These are phyloP conservation scores for Laticauda laticaudata DNA, from an alignment of 2,113 vertebrate species.

Conservation along the genomic window DNA sequence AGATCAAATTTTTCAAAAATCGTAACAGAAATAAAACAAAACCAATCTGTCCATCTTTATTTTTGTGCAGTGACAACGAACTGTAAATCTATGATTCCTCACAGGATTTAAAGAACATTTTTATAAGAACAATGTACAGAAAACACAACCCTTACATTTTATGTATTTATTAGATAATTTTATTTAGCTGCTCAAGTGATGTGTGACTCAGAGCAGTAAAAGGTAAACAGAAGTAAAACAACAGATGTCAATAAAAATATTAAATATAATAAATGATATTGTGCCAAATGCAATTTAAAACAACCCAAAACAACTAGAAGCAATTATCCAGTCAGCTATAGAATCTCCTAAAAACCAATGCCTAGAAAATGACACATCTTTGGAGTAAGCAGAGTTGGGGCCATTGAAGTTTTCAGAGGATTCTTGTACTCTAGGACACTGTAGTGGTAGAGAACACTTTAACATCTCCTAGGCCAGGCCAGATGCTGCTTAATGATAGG, in stretches of 20 bases:
- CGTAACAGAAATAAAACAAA: neutral
- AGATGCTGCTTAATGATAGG: neutral
- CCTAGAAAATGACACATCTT: neutral
- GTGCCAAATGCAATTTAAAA: neutral
- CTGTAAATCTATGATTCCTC: too few species aligned
- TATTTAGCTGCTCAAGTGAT: neutral
- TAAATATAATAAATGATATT: neutral
- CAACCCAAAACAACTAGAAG: neutral
- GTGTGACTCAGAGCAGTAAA: neutral
- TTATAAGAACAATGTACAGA: neutral
- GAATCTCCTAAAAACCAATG: neutral
- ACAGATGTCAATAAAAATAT: neutral
- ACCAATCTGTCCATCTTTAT: neutral
- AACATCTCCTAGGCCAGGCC: neutral
- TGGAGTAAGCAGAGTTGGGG: neutral
- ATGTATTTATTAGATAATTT: neutral
- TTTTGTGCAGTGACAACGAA: neutral
- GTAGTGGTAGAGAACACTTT: neutral
- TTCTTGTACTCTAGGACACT: neutral
- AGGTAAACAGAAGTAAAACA: neutral
- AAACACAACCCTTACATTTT: neutral
- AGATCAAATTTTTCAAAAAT: neutral
- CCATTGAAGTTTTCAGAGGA: neutral
- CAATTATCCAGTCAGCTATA: neutral
- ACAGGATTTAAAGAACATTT: neutral